These are phyloP conservation scores for Drosophila engyochracea DNA, from an alignment of 2,888 invertebrate species.

Conservation along the genomic window DNA sequence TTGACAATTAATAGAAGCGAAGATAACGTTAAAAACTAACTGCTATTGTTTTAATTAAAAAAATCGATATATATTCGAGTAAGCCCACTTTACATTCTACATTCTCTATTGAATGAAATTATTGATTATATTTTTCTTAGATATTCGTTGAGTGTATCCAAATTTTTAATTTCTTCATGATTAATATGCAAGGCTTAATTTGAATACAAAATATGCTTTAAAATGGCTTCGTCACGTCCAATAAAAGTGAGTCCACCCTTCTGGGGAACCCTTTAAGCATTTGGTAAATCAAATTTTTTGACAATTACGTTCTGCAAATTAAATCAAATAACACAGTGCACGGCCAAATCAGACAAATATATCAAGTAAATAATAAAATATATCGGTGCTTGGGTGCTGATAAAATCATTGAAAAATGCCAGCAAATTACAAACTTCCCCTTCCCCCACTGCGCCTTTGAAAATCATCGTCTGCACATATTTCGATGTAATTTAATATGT, in stretches of 20 bases:
- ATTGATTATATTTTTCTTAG: not conserved
- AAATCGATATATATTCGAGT: not conserved
- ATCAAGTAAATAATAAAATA: constrained; percentile 69
- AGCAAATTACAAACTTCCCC: constrained; percentile 73
- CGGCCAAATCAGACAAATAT: constrained; percentile 60
- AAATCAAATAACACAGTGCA: constrained; percentile 62
- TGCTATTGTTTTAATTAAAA: not conserved
- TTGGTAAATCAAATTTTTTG: constrained; percentile 59
- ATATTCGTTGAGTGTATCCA: not conserved
- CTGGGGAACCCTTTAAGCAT: constrained; percentile 14
- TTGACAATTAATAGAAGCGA: not conserved
- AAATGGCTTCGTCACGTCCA: not conserved
- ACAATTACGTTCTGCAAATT: constrained; percentile 69
- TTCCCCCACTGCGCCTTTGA: constrained; percentile 1
- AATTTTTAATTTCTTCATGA: not conserved
- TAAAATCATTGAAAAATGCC: constrained; percentile 75
- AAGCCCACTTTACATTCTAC: not conserved
- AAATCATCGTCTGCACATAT: constrained; percentile 70
- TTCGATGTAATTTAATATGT: constrained; percentile 83
- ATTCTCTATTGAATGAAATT: not conserved
- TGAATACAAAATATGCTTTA: constrained; percentile 28
- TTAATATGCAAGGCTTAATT: not conserved
- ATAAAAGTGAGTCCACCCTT: not conserved
- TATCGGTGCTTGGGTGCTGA: constrained; percentile 34
- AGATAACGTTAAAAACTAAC: not conserved